Conservation (phyloP, 2,797 vertebrate species). For the Anguilla marmorata region DNA sequence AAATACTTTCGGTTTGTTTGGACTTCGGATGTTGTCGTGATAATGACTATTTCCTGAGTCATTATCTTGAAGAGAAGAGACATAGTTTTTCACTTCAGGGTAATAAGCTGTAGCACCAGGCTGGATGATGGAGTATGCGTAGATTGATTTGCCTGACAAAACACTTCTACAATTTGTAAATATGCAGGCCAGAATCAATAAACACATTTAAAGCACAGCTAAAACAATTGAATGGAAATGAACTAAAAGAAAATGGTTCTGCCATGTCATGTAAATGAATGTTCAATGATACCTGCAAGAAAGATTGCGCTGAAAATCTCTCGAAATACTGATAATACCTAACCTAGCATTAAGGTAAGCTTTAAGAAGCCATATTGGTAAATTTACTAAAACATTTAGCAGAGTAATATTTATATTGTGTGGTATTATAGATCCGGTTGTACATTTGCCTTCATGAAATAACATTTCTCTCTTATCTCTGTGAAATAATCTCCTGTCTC, state of each 20-base stretch:
- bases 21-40: too few species aligned
- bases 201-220: neutral
- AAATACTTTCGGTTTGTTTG: too few species aligned
- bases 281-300: neutral
- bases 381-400: neutral
- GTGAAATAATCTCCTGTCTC: neutral
- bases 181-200: constrained; percentile 8
- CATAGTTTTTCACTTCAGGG: neutral
- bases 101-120: neutral
- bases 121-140: neutral
- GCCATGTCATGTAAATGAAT: neutral
- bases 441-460: neutral
- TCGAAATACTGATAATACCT: neutral
- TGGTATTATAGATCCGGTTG: neutral
- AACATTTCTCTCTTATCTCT: neutral
- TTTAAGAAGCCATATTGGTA: neutral
- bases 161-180: neutral
- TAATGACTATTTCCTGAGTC: too few species aligned
- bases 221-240: neutral
- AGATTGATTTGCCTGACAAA: neutral
- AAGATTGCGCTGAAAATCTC: neutral
- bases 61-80: too few species aligned
- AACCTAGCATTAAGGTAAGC: neutral
- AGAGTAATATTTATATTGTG: neutral
- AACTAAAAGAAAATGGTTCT: neutral